Evolutionary conservation across 2,888 invertebrate species (phyloP).

Genomic region (Encarsia formosa): DNA sequence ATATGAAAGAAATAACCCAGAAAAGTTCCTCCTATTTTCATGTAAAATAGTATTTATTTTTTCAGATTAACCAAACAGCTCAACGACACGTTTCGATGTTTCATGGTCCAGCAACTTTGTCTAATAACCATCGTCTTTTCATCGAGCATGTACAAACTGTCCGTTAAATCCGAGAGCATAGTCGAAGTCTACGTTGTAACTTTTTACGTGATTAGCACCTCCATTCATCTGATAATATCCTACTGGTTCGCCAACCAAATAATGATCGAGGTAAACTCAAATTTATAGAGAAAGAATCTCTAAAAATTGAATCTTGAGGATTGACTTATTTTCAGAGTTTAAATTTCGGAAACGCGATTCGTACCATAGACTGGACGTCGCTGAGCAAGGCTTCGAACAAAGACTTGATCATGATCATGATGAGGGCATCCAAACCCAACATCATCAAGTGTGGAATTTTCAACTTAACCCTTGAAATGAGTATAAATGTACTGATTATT

Average conservation of each 20-base stretch:
- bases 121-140: conserved; percentile 11
- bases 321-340: conserved; percentile 3
- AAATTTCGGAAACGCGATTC: neutral
- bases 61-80: too few species aligned
- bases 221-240: neutral
- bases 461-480: conserved; percentile 2
- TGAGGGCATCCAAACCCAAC: conserved; percentile 1
- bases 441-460: conserved; percentile 5
- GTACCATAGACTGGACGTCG: conserved; percentile 1
- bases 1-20: too few species aligned
- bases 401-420: conserved; percentile 2
- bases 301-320: neutral
- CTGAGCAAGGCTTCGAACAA: neutral
- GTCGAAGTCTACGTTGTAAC: neutral
- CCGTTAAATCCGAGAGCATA: conserved; percentile 11
- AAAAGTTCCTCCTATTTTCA: too few species aligned
- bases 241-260: neutral
- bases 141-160: conserved; percentile 7
- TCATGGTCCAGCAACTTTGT: conserved; percentile 12
- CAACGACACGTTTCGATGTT: conserved; percentile 4
- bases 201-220: neutral
- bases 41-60: too few species aligned
- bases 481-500: conserved; percentile 5
- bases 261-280: neutral
- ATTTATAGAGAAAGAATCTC: neutral